A percentile compares a stretch with the other conserved stretches of the same genome.
These are phyloP conservation scores for Coleophora deauratella DNA, from an alignment of 2,888 invertebrate species.

Conservation along the genomic window DNA sequence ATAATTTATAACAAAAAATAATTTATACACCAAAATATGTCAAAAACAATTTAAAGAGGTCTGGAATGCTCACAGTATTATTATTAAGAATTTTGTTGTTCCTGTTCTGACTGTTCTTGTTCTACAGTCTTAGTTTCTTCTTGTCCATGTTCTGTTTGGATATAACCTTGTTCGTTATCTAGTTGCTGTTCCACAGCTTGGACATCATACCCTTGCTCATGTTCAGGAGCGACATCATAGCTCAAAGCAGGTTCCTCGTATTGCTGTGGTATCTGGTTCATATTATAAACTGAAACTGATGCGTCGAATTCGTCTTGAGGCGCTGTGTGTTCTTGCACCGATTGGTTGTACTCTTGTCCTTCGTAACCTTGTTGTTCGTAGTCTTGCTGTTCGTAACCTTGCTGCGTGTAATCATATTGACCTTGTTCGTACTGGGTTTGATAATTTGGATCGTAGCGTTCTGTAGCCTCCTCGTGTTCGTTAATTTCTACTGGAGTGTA, in stretches of 20 bases:
- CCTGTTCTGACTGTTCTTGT: conserved; percentile 1
- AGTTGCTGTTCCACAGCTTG: conserved; percentile 28
- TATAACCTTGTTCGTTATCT: conserved; percentile 34
- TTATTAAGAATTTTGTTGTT: neutral
- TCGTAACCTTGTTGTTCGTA: conserved; percentile 16
- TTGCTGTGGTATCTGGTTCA: conserved; percentile 5
- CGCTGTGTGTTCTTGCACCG: conserved; percentile 5
- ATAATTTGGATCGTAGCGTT: conserved; percentile 46
- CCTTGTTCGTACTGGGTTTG: conserved; percentile 38
- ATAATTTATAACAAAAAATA: too few species aligned
- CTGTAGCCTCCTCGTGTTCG: conserved; percentile 41
- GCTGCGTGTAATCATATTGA: conserved; percentile 7
- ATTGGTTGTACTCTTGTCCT: too few species aligned
- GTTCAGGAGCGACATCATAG: neutral
- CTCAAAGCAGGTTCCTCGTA: conserved; percentile 5
- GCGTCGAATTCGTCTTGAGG: too few species aligned
- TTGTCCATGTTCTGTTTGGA: conserved; percentile 13
- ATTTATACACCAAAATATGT: too few species aligned
- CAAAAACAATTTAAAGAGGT: too few species aligned
- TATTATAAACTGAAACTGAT: conserved; percentile 5
- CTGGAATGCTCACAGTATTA: too few species aligned
- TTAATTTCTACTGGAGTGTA: conserved; percentile 30
- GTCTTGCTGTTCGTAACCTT: conserved; percentile 7
- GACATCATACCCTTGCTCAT: conserved; percentile 7
- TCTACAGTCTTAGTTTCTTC: conserved; percentile 6